Percentiles rank a stretch among this genome's conserved stretches.
These are phyloP conservation scores for Malurus alboscapulatus DNA, from an alignment of 2,113 vertebrate species.

Conservation along the genomic window DNA sequence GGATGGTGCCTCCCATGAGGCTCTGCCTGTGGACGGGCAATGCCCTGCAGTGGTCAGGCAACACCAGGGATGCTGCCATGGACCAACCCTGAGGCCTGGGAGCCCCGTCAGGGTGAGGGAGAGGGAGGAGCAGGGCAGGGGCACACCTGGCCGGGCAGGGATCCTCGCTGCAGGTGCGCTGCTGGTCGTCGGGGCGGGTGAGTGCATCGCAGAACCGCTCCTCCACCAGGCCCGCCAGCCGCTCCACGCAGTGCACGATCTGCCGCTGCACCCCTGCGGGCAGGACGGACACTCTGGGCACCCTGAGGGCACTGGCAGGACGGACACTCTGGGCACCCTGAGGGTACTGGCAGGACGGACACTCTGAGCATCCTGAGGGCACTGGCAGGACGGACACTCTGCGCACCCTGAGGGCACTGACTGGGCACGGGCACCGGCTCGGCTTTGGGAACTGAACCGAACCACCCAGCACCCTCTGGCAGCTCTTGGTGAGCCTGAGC, in stretches of 20 bases:
- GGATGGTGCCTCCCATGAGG: rapidly evolving
- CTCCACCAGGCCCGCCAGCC: constrained; percentile 81
- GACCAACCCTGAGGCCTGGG: rapidly evolving
- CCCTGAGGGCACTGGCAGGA: background rate
- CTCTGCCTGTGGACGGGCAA: rapidly evolving
- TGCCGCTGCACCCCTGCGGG: constrained; percentile 85
- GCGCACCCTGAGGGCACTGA: background rate
- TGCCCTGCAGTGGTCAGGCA: rapidly evolving
- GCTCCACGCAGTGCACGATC: constrained; percentile 83
- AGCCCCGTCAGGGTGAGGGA: rapidly evolving
- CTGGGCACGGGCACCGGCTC: background rate
- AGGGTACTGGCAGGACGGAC: background rate
- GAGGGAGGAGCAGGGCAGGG: background rate
- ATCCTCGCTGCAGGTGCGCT: constrained; percentile 81
- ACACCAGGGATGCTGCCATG: rapidly evolving
- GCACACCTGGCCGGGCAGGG: constrained; percentile 86
- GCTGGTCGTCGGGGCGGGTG: constrained; percentile 80
- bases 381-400: no score
- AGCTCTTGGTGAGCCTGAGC: background rate
- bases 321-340: background rate
- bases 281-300: background rate
- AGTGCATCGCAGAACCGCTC: constrained; percentile 81
- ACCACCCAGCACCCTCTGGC: background rate
- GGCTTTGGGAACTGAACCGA: rapidly evolving
- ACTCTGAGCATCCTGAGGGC: no score